phyloP scores from a whole-genome alignment of 2,797 vertebrate genomes.

The Anniella stebbinsi region DNA sequence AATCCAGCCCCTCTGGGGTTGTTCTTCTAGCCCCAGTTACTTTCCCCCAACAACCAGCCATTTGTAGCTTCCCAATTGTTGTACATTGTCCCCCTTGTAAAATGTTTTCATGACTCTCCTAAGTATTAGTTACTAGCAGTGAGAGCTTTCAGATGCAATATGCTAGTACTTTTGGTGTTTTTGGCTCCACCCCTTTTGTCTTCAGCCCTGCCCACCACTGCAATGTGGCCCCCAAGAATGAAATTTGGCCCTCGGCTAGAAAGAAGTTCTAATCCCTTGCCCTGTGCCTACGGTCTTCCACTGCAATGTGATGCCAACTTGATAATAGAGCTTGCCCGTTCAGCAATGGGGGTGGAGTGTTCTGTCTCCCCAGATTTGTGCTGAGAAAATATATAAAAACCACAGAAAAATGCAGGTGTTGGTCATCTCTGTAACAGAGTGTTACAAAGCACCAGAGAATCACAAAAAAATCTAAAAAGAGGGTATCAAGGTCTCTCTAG shows the following conservation, averaged over 20 bases:
- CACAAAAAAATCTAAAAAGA: slow-evolving; percentile 42
- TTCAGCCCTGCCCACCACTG: too few relatives aligned
- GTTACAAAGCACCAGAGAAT: slow-evolving; percentile 19
- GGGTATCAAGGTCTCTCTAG: slow-evolving; percentile 48
- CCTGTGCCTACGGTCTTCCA: too few relatives aligned
- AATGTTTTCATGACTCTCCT: too few relatives aligned
- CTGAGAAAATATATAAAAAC: background rate
- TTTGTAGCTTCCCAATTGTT: background rate
- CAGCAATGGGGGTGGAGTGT: too few relatives aligned
- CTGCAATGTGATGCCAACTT: background rate
- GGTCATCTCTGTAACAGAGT: background rate
- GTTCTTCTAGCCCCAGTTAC: background rate
- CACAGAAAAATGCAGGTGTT: background rate
- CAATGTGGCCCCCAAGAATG: too few relatives aligned
- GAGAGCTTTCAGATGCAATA: too few relatives aligned
- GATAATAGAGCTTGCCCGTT: background rate
- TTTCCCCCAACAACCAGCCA: background rate
- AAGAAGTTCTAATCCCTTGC: background rate
- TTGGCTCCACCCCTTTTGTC: too few relatives aligned
- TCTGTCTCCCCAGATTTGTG: background rate
- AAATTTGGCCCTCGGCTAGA: too few relatives aligned
- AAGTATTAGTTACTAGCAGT: too few relatives aligned
- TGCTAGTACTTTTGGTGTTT: too few relatives aligned
- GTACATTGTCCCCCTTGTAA: too few relatives aligned
- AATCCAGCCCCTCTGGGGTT: too few relatives aligned